Conservation (phyloP, 2,888 invertebrate species). For the Agrilus biguttatus region DNA sequence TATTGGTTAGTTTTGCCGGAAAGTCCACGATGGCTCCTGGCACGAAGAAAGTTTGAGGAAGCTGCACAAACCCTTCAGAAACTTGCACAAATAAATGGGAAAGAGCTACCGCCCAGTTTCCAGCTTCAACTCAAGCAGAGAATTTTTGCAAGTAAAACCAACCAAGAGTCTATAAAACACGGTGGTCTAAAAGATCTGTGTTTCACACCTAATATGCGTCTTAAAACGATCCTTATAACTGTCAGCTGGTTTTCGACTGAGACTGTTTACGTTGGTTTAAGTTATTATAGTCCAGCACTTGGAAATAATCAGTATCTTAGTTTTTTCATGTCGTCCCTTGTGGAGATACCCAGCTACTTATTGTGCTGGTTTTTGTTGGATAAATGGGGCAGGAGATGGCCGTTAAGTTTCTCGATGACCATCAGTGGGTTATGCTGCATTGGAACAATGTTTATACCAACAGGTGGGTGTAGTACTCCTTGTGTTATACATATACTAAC, state of each 20-base stretch:
- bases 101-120: slow-evolving; percentile 58
- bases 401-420: slow-evolving; percentile 73
- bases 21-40: slow-evolving; percentile 54
- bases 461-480: slow-evolving; percentile 36
- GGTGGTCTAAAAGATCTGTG: slow-evolving; percentile 51
- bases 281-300: slow-evolving; percentile 80
- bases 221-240: slow-evolving; percentile 75
- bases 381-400: slow-evolving; percentile 76
- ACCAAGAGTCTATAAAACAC: slow-evolving; percentile 38
- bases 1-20: slow-evolving; percentile 82
- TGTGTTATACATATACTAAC: neutral
- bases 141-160: slow-evolving; percentile 47
- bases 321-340: slow-evolving; percentile 73
- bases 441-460: slow-evolving; percentile 67
- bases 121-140: slow-evolving; percentile 57
- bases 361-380: slow-evolving; percentile 84
- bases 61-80: slow-evolving; percentile 64
- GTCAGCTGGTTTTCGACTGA: slow-evolving; percentile 88
- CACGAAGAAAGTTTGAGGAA: slow-evolving; percentile 56
- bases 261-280: slow-evolving; percentile 82
- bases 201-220: slow-evolving; percentile 75
- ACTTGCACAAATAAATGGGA: slow-evolving; percentile 64
- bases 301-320: slow-evolving; percentile 81
- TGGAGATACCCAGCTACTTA: slow-evolving; percentile 80
- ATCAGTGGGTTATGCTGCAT: slow-evolving; percentile 74